Base-by-base conservation (phyloP, 2,113 vertebrate genomes). In the Sebastes fasciatus region DNA sequence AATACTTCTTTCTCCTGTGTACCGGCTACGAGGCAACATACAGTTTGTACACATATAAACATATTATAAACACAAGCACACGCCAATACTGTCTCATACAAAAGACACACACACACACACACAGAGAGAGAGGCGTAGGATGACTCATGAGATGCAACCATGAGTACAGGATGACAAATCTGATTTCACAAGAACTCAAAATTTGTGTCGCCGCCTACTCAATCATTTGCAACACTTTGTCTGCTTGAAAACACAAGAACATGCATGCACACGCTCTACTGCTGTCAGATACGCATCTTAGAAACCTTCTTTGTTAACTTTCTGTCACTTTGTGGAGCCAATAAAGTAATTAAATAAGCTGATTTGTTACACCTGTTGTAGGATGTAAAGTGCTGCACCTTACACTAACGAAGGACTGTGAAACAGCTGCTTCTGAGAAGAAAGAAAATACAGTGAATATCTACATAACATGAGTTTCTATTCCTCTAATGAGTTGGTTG, bases 171-270 rank as follows among this genome's bases (percentile, higher is more conserved):
- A 73, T 67, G 58, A 86, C 80, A 80, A 80, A 67, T 54, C 14
- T 42, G 8, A 83, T 86, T 85, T 91, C 82, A 82, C 82, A 85
- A 88, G 74, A 87, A 79, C 69, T 75, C 65, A 81, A 40, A 45
- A 51, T 79, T 88, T 71, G 74, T 74, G 48, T 34, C 9, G 23
- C 21, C 6, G 48, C 71, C 74, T 40, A 77, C 83, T 81, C 42
- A 11, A 61, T 45, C 1, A 0, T 67, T 70, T 63, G 60, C 65
- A 63, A 40, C 23, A 49, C 57, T 79, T 61, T 74, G 13, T 67
- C 5, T 19, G 14, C 45, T 54, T 21, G 63, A 51, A 77, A 64
- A 70, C 67, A 69, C 63, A 78, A 42, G 5, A 63, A 71, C 79
- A 74, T 76, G n/a, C 45, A 23, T 64, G 79, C 51, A 58, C 70